These are phyloP conservation scores for Nesidiocoris tenuis DNA, from an alignment of 2,888 invertebrate genomes.

Conservation along the genomic window DNA sequence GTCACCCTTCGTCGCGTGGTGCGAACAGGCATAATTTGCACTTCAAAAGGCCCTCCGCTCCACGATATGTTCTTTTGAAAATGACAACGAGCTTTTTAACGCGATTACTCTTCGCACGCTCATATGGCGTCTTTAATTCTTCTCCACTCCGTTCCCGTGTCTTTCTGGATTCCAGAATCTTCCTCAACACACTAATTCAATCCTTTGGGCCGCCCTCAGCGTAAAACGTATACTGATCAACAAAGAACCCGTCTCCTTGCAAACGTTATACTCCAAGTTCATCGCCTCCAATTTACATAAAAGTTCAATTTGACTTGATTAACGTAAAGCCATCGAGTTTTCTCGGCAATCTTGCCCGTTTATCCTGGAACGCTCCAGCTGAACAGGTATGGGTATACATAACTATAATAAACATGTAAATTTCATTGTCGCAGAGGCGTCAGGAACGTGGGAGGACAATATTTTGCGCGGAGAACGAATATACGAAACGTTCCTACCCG, in stretches of 20 bases:
- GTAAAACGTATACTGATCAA: neutral
- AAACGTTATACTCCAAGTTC: neutral
- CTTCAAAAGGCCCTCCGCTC: neutral
- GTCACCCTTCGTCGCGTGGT: neutral
- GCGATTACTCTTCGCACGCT: neutral
- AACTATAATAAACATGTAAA: conserved; percentile 36
- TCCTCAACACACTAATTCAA: neutral
- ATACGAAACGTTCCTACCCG: neutral
- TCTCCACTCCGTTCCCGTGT: neutral
- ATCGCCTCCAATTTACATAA: neutral
- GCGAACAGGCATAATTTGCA: no score
- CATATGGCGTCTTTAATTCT: neutral
- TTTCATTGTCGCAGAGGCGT: conserved; percentile 22
- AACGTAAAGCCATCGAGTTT: neutral
- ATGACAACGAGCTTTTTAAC: neutral
- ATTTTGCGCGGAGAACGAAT: neutral
- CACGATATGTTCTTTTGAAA: neutral
- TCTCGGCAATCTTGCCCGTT: neutral
- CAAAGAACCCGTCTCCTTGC: neutral
- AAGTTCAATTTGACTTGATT: neutral
- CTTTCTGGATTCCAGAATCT: neutral
- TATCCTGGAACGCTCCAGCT: neutral
- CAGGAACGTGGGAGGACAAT: neutral
- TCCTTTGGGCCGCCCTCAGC: neutral
- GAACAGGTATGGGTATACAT: neutral